Conservation (phyloP, 2,113 vertebrate genomes). For the Pitta sordida region DNA sequence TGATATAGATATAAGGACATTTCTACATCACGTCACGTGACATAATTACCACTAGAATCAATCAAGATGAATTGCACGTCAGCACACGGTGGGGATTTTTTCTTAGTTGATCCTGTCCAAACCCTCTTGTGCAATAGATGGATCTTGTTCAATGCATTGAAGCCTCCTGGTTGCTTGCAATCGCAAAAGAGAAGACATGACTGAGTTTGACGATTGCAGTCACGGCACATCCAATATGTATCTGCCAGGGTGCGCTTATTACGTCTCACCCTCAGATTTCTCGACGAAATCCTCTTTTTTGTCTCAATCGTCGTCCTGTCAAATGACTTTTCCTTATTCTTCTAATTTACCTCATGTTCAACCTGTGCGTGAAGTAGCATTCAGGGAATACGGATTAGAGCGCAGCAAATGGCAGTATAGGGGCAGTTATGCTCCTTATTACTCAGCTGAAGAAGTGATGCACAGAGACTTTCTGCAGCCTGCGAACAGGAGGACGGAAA, state of each 20-base stretch:
- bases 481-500: conserved; percentile 86
- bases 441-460: conserved; percentile 90
- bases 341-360: conserved; percentile 94
- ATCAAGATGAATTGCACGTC: conserved; percentile 99
- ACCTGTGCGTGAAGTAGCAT: conserved; percentile 94
- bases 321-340: conserved; percentile 96
- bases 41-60: conserved; percentile 99
- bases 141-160: conserved; percentile 91
- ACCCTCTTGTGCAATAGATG: conserved; percentile 94
- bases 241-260: conserved; percentile 95
- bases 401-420: conserved; percentile 94
- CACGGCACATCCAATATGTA: conserved; percentile 95
- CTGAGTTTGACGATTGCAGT: conserved; percentile 95
- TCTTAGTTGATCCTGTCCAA: conserved; percentile 89
- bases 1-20: conserved; percentile 99
- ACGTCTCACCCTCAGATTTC: conserved; percentile 95
- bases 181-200: conserved; percentile 89
- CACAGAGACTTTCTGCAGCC: conserved; percentile 82
- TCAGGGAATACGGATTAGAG: conserved; percentile 96
- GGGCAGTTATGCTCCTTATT: conserved; percentile 92
- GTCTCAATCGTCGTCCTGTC: conserved; percentile 93
- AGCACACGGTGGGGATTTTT: conserved; percentile 96
- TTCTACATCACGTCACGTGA: conserved; percentile 99
- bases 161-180: conserved; percentile 83
- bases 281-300: conserved; percentile 93